A percentile compares a stretch with the other conserved stretches of the same genome.
Evolutionary conservation across 2,888 invertebrate genomes (phyloP).

Genomic region (Unio pictorum): DNA sequence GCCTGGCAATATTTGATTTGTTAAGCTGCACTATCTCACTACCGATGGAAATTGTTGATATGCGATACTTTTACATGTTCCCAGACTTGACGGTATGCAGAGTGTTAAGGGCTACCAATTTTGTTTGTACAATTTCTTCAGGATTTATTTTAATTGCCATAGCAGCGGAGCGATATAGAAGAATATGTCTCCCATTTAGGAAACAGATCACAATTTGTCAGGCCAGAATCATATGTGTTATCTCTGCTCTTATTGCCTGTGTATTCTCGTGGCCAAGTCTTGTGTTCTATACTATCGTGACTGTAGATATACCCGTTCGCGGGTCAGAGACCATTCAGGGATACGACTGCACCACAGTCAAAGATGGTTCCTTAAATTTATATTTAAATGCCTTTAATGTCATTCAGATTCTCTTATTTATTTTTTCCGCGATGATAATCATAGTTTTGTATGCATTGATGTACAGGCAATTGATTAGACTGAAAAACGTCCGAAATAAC

Average conservation of each 20-base stretch:
- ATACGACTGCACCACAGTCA: slow-evolving; percentile 47
- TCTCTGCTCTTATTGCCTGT: slow-evolving; percentile 9
- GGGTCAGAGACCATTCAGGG: slow-evolving; percentile 21
- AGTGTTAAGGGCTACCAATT: slow-evolving; percentile 25
- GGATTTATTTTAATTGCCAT: slow-evolving; percentile 34
- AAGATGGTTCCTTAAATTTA: slow-evolving; percentile 22
- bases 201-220: slow-evolving; percentile 13
- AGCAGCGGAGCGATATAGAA: slow-evolving; percentile 29
- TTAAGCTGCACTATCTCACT: slow-evolving; percentile 38
- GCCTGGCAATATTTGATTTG: slow-evolving; percentile 37
- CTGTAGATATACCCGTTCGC: slow-evolving; percentile 31
- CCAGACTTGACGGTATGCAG: slow-evolving; percentile 34
- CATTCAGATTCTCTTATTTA: slow-evolving; percentile 37
- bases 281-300: slow-evolving; percentile 12
- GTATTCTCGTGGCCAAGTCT: slow-evolving; percentile 16
- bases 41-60: slow-evolving; percentile 42
- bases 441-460: slow-evolving; percentile 43
- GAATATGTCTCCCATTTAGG: slow-evolving; percentile 13
- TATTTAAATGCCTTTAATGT: slow-evolving; percentile 44
- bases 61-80: slow-evolving; percentile 34
- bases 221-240: slow-evolving; percentile 16
- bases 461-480: slow-evolving; percentile 30
- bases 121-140: slow-evolving; percentile 25
- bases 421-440: slow-evolving; percentile 28
- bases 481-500: neutral